phyloP scores from a whole-genome alignment of 2,888 invertebrate species.

The Pterobdella sp. region DNA sequence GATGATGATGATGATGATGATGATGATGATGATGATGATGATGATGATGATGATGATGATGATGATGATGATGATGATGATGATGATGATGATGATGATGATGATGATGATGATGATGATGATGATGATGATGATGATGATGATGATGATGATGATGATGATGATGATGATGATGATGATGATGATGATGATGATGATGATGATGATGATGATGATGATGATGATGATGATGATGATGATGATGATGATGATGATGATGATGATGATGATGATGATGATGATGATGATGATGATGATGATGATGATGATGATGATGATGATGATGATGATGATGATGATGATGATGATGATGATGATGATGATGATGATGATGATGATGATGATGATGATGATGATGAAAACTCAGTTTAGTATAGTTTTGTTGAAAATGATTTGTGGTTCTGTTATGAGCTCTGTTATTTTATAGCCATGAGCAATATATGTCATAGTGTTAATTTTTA shows the following conservation, averaged over 20 bases:
- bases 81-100: not conserved
- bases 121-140: not conserved
- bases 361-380: constrained; percentile 4
- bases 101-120: not conserved
- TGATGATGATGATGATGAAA: constrained; percentile 6
- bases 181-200: not conserved
- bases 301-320: not conserved
- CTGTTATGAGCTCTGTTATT: no score
- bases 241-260: not conserved
- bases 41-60: not conserved
- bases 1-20: not conserved
- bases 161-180: not conserved
- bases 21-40: not conserved
- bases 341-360: not conserved
- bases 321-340: not conserved
- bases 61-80: not conserved
- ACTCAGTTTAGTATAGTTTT: not conserved
- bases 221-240: not conserved
- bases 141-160: not conserved
- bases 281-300: not conserved
- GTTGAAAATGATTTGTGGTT: not conserved
- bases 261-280: not conserved
- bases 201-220: not conserved
- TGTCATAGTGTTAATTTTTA: no score
- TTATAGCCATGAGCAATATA: no score